phyloP scores from a whole-genome alignment of 2,888 invertebrate species.

The Eilema griseolum region DNA sequence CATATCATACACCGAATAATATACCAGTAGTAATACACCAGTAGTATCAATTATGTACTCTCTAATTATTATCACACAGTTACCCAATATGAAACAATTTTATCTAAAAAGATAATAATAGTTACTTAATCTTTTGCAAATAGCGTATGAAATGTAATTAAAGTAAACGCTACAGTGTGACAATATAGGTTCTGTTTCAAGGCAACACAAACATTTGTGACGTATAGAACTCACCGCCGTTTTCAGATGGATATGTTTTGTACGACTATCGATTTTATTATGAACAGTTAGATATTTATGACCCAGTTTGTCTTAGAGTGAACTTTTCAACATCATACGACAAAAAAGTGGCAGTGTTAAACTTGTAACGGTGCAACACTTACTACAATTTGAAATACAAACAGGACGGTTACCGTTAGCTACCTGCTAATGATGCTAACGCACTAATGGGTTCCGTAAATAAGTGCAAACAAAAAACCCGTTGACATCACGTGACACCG shows the following conservation, averaged over 20 bases:
- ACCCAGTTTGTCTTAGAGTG: slow-evolving; percentile 3
- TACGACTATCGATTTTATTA: slow-evolving; percentile 23
- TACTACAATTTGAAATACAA: slow-evolving; percentile 49
- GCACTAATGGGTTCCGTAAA: slow-evolving; percentile 43
- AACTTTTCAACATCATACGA: slow-evolving; percentile 15
- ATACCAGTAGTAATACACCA: too few species aligned
- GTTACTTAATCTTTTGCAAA: slow-evolving; percentile 38
- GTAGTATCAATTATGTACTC: neutral
- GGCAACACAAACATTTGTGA: slow-evolving; percentile 37
- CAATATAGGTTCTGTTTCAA: slow-evolving; percentile 34
- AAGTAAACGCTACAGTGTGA: slow-evolving; percentile 24
- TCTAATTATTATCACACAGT: slow-evolving; percentile 19
- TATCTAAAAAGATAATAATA: slow-evolving; percentile 26
- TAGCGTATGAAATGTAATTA: slow-evolving; percentile 27
- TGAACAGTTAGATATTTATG: slow-evolving; percentile 6
- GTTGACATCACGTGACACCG: slow-evolving; percentile 28
- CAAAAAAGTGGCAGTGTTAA: slow-evolving; percentile 24
- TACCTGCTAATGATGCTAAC: slow-evolving; percentile 43
- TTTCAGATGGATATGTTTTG: slow-evolving; percentile 14
- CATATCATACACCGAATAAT: neutral
- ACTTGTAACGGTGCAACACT: slow-evolving; percentile 44
- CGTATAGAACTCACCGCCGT: slow-evolving; percentile 20
- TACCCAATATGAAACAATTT: slow-evolving; percentile 26
- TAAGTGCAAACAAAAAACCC: slow-evolving; percentile 25
- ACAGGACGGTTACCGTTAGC: slow-evolving; percentile 41